Evolutionary conservation across 2,797 vertebrate species (phyloP).

Genomic region (Heterohyrax brucei): DNA sequence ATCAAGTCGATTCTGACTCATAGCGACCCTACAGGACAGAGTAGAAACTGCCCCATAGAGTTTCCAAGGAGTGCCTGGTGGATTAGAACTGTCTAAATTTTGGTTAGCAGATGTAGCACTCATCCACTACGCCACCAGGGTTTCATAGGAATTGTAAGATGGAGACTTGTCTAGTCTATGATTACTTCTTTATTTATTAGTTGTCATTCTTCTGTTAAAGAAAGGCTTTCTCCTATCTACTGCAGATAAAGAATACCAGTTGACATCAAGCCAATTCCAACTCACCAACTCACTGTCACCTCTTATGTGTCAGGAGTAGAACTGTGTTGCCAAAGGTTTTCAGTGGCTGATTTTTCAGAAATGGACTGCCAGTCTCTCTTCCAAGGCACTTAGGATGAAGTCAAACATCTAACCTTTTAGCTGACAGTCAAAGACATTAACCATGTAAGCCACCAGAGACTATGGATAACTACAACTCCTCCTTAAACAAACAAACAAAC

Average conservation of each 20-base stretch:
- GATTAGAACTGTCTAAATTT: too few relatives aligned
- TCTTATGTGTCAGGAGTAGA: too few relatives aligned
- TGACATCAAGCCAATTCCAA: neutral
- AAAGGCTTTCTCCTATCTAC: neutral
- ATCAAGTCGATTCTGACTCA: too few relatives aligned
- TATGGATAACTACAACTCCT: neutral
- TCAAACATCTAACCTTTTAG: neutral
- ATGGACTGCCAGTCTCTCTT: neutral
- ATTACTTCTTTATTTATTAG: slow-evolving; percentile 9
- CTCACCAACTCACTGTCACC: too few relatives aligned
- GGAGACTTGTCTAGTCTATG: slow-evolving; percentile 26
- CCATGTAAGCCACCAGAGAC: neutral
- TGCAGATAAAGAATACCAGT: neutral
- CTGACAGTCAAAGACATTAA: neutral
- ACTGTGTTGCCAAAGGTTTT: neutral
- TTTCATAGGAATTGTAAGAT: neutral
- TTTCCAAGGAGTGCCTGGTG: too few relatives aligned
- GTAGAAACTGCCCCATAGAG: too few relatives aligned
- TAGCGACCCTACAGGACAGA: too few relatives aligned
- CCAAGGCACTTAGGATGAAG: neutral
- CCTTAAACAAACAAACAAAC: slow-evolving; percentile 6
- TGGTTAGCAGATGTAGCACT: too few relatives aligned
- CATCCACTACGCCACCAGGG: too few relatives aligned
- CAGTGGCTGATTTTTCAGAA: neutral
- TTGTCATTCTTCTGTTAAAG: slow-evolving; percentile 18